A percentile compares a stretch with the other conserved stretches of the same genome.
Conservation (phyloP, 2,797 vertebrate species). For the Gymnocypris eckloni region DNA sequence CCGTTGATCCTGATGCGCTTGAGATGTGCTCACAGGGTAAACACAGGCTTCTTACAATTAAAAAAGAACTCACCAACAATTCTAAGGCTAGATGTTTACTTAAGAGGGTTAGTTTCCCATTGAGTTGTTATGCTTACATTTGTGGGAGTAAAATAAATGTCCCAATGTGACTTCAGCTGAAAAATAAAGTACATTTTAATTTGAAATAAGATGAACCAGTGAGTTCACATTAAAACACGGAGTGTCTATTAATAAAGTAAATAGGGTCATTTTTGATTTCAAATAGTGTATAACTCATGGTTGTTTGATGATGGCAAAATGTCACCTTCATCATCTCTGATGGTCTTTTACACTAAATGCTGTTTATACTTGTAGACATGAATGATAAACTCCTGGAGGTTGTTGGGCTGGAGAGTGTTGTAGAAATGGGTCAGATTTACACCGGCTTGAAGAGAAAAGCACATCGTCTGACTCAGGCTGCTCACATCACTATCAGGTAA, state of each 20-base stretch:
- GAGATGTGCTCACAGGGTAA: slow-evolving; percentile 87
- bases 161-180: not conserved
- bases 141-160: not conserved
- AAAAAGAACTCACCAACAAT: not conserved
- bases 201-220: not conserved
- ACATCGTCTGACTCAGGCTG: slow-evolving; percentile 85
- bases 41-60: slow-evolving; percentile 17
- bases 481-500: slow-evolving; percentile 85
- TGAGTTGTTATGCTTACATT: not conserved
- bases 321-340: not conserved
- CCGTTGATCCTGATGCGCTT: slow-evolving; percentile 84
- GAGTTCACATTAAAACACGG: not conserved
- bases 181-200: not conserved
- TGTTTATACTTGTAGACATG: slow-evolving; percentile 74
- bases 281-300: not conserved
- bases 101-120: not conserved
- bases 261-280: not conserved
- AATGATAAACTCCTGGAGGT: slow-evolving; percentile 89
- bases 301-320: slow-evolving; percentile 11
- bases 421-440: slow-evolving; percentile 95
- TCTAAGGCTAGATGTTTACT: not conserved
- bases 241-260: not conserved
- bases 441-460: slow-evolving; percentile 88
- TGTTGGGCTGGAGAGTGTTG: slow-evolving; percentile 86
- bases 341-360: not conserved